These are phyloP conservation scores for Centroberyx gerrardi DNA, from an alignment of 2,797 vertebrate species.

Conservation along the genomic window DNA sequence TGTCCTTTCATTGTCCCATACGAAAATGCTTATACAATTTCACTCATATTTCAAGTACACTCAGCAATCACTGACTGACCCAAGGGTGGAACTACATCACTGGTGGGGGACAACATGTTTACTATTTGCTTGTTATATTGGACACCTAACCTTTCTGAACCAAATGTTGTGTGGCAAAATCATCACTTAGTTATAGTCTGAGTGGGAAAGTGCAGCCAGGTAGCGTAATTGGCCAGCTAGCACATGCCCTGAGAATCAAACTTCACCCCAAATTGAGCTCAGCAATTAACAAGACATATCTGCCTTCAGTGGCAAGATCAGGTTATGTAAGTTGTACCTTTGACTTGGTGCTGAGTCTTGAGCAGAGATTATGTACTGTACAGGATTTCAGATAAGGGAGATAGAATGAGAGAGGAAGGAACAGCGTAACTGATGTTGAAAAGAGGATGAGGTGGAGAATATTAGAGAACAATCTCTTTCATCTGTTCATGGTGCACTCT, in stretches of 20 bases:
- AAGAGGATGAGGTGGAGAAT: slow-evolving; percentile 38
- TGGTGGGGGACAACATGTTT: no score
- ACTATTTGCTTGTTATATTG: no score
- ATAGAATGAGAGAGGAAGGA: slow-evolving; percentile 1
- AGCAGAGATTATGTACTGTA: no score
- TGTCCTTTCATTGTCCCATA: no score
- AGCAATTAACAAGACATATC: slow-evolving; percentile 31
- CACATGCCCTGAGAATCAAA: slow-evolving; percentile 19
- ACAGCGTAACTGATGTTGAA: slow-evolving; percentile 41
- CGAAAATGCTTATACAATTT: no score
- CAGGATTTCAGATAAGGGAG: slow-evolving; percentile 37
- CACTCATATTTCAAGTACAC: no score
- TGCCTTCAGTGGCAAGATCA: slow-evolving; percentile 17
- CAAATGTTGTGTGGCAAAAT: not conserved
- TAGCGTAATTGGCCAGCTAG: slow-evolving; percentile 14
- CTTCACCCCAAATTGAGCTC: slow-evolving; percentile 29
- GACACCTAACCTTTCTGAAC: slow-evolving; percentile 8
- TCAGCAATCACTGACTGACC: no score
- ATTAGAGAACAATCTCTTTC: slow-evolving; percentile 66
- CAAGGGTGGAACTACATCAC: no score
- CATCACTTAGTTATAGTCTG: not conserved
- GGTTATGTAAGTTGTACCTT: slow-evolving; percentile 37
- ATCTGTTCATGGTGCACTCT: slow-evolving; percentile 54
- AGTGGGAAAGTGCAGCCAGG: not conserved
- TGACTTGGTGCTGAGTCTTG: slow-evolving; percentile 37